phyloP scores from a whole-genome alignment of 1,140 invertebrate genomes.

The Mycetomoellerius zeteki region DNA sequence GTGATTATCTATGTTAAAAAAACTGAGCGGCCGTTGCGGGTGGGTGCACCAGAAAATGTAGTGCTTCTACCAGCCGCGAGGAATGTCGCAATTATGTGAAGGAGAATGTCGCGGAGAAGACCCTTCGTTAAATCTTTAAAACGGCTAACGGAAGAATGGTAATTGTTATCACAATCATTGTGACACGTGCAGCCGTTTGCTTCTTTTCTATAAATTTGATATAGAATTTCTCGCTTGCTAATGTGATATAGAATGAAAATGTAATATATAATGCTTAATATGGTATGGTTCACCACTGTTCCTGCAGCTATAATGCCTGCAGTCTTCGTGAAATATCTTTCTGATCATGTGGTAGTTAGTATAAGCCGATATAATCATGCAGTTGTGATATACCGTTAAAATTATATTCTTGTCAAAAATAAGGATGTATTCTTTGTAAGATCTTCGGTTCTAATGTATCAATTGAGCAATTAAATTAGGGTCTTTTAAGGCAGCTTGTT shows the following conservation, averaged over 20 bases:
- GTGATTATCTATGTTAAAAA: conserved; percentile 42
- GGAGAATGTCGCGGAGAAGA: conserved; percentile 10
- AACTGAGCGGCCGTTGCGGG: conserved; percentile 52
- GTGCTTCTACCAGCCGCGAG: conserved; percentile 6
- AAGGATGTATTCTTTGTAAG: not conserved
- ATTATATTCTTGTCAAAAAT: conserved; percentile 31
- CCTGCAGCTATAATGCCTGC: not conserved
- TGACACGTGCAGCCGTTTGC: not conserved
- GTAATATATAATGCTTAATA: not conserved
- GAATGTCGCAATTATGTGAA: conserved; percentile 33
- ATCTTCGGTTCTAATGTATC: not conserved
- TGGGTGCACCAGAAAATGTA: conserved; percentile 46
- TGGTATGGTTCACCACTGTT: conserved; percentile 10
- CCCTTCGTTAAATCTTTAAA: conserved; percentile 21
- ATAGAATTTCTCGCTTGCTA: not conserved
- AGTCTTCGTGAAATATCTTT: conserved; percentile 22
- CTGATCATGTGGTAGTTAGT: conserved; percentile 24
- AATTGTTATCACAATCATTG: not conserved
- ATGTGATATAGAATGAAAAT: not conserved
- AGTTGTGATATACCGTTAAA: conserved; percentile 39
- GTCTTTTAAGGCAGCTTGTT: not conserved
- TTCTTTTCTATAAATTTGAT: conserved; percentile 3
- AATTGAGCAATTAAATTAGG: not conserved
- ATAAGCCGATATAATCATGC: conserved; percentile 28
- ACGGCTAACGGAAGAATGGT: conserved; percentile 3